phyloP scores from a whole-genome alignment of 2,888 invertebrate genomes.

The Helicoverpa assulta region DNA sequence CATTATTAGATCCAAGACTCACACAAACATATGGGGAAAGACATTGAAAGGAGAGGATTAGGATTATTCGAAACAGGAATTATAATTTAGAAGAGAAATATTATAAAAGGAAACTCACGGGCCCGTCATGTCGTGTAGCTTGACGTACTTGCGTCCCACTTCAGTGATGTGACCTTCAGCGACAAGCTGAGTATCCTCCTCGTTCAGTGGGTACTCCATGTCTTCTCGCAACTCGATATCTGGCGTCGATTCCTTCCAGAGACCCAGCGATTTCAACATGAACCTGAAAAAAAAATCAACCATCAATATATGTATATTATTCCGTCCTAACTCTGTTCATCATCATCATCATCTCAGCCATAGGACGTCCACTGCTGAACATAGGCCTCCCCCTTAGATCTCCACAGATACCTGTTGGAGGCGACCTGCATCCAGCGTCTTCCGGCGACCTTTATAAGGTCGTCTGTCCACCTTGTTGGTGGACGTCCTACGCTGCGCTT shows the following conservation, averaged over 20 bases:
- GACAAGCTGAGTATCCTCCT: conserved; percentile 79
- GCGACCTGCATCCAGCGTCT: too few relatives aligned
- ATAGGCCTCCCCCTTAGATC: too few relatives aligned
- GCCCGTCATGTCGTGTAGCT: conserved; percentile 76
- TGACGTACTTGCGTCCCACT: conserved; percentile 81
- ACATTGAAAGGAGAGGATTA: background rate
- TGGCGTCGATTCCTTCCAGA: conserved; percentile 92
- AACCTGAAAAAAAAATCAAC: conserved; percentile 89
- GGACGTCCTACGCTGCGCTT: too few relatives aligned
- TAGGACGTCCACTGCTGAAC: too few relatives aligned
- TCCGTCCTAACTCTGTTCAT: background rate
- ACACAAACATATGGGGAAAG: too few relatives aligned
- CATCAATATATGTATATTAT: background rate
- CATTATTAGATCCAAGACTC: too few relatives aligned
- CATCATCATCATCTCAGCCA: too few relatives aligned
- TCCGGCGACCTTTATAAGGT: too few relatives aligned
- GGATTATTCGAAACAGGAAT: background rate
- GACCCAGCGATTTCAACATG: conserved; percentile 97
- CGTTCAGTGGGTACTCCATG: conserved; percentile 75
- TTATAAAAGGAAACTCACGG: conserved; percentile 78
- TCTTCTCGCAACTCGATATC: conserved; percentile 84
- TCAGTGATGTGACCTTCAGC: conserved; percentile 77
- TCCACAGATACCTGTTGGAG: too few relatives aligned
- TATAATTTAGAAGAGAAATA: background rate
- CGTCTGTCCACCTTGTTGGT: too few relatives aligned